Conservation (phyloP, 2,113 vertebrate species). For the Lontra canadensis region DNA sequence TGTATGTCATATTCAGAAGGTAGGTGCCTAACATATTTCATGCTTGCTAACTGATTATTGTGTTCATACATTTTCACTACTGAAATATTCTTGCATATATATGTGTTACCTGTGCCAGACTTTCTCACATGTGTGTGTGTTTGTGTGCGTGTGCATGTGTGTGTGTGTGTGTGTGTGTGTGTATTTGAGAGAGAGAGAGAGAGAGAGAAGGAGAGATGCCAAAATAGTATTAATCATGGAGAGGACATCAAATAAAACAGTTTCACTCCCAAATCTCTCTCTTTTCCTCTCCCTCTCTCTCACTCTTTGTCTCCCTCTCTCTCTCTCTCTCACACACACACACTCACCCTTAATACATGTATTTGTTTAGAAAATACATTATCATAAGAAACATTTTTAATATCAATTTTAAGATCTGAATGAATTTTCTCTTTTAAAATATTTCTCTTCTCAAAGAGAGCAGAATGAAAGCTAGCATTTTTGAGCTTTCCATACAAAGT, state of each 20-base stretch:
- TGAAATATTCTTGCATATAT: neutral
- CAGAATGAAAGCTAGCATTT: neutral
- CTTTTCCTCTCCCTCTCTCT: neutral
- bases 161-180: too few species aligned
- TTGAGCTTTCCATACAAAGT: neutral
- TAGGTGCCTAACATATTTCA: neutral
- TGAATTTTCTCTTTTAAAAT: neutral
- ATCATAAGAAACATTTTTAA: neutral
- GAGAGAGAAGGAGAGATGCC: neutral
- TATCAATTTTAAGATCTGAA: neutral
- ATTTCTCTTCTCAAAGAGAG: neutral
- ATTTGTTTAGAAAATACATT: neutral
- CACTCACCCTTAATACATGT: neutral
- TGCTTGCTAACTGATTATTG: neutral
- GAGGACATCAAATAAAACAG: neutral
- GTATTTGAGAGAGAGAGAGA: neutral
- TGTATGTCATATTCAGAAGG: neutral
- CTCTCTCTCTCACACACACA: neutral
- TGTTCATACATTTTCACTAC: neutral
- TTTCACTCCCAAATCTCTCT: neutral
- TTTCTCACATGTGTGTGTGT: neutral
- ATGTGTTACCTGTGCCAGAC: neutral
- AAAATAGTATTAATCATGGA: neutral
- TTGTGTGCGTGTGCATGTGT: neutral
- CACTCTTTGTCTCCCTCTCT: neutral